Evolutionary conservation across 2,888 invertebrate genomes (phyloP), one percentile per base, ranked within the genome.

Genomic region (Pinctada fucata): DNA sequence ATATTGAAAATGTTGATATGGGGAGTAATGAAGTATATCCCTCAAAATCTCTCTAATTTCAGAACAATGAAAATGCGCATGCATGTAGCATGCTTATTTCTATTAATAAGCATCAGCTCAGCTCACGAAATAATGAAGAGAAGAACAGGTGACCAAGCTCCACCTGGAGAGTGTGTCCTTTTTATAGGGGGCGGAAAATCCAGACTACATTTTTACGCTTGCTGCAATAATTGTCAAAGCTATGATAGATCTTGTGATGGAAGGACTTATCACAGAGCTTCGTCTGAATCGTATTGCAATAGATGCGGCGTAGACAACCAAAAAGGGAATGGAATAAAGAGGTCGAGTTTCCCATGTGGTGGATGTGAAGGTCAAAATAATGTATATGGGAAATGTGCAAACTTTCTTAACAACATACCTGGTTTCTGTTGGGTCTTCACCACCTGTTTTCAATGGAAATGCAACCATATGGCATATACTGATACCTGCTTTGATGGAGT

Each of bases 191-290:
- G 75, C 47, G 75, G 75, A 8, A 52, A 4, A n/a, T 51, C 45
- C n/a, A 51, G 75, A 10, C 45, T 75, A 3, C 75, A 75, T 16
- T 75, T 49, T 31, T 75, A 75, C 45, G 16, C 16, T 16, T 75
- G 75, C 47, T 75, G 75, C 31, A 75, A 75, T 68, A 75, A 75
- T 47, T 75, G 75, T n/a, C 8, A 68, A n/a, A 10, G 51, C 3
- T 2, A 2, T 1, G 68, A 75, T 50, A 67, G 13, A 5, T 16
- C 67, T 13, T 75, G 75, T 10, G 52, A 51, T 45, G 70, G 70
- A n/a, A 75, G 45, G 3, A 75, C 52, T n/a, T 75, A 75, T 58
- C 75, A 75, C 4, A 52, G 52, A 10, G 75, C 67, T 8, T 75
- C 75, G 5, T n/a, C 13, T 3, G 47, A 48, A 52, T 8, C 16